Base-by-base conservation (phyloP, 37 sponge, comb jelly and placozoan species). In the Haliclona indistincta region DNA sequence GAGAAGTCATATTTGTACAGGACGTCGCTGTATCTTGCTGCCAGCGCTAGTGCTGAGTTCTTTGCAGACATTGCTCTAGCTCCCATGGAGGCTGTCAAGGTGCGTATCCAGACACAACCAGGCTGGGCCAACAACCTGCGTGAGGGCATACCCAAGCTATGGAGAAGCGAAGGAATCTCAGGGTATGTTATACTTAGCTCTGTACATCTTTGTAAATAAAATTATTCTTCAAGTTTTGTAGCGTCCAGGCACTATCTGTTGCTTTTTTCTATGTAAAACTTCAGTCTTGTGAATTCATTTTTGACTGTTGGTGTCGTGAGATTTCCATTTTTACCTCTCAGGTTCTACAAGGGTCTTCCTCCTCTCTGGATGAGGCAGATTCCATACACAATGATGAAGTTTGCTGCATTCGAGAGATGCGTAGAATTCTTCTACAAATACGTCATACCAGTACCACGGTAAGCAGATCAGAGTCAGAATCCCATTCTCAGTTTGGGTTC, bases 331-430 rank as follows among this genome's bases (percentile, higher is more conserved):
- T 49, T 49, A 19, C 23, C n/a, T 58, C 28, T 8, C 51, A 84
- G 86, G 5, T 89, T 94, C 75, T 94, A 94, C 72, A 94, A 94
- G 61, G 95, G 95, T 40, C 75, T 94, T 38, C 25, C 67, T 4
- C 95, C 95, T 29, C 84, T 94, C 35, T 94, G 95, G 95, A 61
- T 78, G 71, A 51, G 95, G 47, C 95, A 94, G 76, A 89, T 94
- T 29, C 90, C 90, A 17, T 94, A 94, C 87, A 94, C 95, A 25
- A 94, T 94, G 95, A 94, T 94, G 95, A 94, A 94, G 79, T 94
- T 94, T 81, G 89, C 95, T 40, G 77, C 80, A 33, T 94, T 94
- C 64, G 95, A 94, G 82, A 67, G 90, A 19, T 89, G 90, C 37
- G 83, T 94, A n/a, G 95, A 94, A 67, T 61, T 86, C 55, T 73